Evolutionary conservation across 2,113 vertebrate genomes (phyloP).

Genomic region (Colinus virginianus): DNA sequence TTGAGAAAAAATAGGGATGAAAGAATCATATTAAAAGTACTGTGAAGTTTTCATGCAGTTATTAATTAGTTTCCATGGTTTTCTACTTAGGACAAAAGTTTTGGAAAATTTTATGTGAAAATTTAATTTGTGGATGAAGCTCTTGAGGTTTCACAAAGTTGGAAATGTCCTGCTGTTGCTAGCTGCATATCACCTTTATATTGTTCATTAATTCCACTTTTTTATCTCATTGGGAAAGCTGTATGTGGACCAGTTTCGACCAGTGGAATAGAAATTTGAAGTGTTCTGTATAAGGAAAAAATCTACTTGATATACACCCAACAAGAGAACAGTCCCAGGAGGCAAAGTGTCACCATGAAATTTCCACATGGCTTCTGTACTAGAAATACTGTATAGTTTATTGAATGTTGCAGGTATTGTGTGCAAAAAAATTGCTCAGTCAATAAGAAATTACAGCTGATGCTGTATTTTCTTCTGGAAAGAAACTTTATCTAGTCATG

Average conservation of each 20-base stretch:
- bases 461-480: not conserved
- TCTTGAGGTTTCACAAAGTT: not conserved
- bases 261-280: not conserved
- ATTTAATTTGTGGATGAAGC: rapidly evolving
- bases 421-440: not conserved
- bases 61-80: not conserved
- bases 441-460: not conserved
- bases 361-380: not conserved
- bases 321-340: not conserved
- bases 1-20: not conserved
- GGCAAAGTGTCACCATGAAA: not conserved
- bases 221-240: not conserved
- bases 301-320: not conserved
- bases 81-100: not conserved
- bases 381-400: not conserved
- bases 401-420: not conserved
- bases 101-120: not conserved
- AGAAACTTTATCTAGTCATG: not conserved
- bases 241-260: not conserved
- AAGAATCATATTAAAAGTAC: not conserved
- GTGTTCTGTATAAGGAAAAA: rapidly evolving
- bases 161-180: not conserved
- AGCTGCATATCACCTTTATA: not conserved
- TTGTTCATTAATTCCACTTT: not conserved
- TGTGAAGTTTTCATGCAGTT: not conserved